phyloP scores from a whole-genome alignment of 2,113 vertebrate genomes.

The Herpetotheres cachinnans region DNA sequence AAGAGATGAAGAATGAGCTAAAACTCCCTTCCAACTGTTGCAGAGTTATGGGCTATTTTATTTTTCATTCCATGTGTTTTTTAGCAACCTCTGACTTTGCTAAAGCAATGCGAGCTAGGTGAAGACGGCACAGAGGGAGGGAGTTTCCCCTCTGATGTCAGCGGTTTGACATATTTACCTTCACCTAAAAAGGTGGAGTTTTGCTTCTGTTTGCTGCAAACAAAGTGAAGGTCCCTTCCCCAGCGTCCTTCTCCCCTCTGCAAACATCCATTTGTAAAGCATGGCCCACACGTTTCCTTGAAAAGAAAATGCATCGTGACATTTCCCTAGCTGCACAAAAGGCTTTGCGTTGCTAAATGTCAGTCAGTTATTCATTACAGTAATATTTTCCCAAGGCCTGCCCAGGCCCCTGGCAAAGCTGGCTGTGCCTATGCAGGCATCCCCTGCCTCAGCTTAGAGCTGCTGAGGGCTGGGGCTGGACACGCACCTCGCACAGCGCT shows the following conservation, averaged over 20 bases:
- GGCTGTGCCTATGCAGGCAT: accelerated
- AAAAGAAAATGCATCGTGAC: not conserved
- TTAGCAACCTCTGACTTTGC: constrained; percentile 1
- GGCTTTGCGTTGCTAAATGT: not conserved
- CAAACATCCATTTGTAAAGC: not conserved
- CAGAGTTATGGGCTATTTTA: constrained; percentile 45
- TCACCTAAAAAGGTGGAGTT: not conserved
- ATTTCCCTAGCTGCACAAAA: not conserved
- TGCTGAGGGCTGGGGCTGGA: not conserved
- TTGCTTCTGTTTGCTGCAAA: constrained; percentile 34
- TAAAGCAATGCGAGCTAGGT: not conserved
- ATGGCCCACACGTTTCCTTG: not conserved
- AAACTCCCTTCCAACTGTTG: constrained; percentile 11
- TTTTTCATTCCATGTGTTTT: constrained; percentile 40
- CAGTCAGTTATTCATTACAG: not conserved
- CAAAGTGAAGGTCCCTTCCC: not conserved
- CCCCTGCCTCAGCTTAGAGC: not conserved
- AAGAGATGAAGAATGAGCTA: constrained; percentile 61
- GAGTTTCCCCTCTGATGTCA: constrained; percentile 22
- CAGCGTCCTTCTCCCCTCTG: not conserved
- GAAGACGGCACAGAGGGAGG: not conserved
- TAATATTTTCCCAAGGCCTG: not conserved
- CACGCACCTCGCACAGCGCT: no score
- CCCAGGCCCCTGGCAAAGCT: not conserved
- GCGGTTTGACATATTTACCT: not conserved